A percentile compares a stretch with the other conserved stretches of the same genome.
Evolutionary conservation across 2,113 vertebrate species (phyloP).

Genomic region (Rhabdomys dilectus): DNA sequence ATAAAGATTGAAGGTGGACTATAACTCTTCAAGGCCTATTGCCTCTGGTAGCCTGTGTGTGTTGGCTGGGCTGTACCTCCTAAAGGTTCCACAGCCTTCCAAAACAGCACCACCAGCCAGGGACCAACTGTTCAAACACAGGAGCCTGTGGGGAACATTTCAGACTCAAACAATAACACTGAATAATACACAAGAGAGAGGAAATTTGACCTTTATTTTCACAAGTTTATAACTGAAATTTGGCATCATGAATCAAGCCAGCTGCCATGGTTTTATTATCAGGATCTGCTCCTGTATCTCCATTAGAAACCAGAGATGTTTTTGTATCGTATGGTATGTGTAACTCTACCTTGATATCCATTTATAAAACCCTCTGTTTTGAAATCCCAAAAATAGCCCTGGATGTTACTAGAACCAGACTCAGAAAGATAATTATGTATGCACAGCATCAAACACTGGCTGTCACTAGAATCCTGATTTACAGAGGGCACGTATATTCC

Average conservation of each 20-base stretch:
- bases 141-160: background rate
- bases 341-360: background rate
- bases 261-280: background rate
- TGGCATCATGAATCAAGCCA: background rate
- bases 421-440: no score
- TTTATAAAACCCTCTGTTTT: background rate
- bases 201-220: conserved; percentile 36
- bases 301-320: background rate
- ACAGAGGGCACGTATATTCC: background rate
- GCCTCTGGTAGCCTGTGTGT: background rate
- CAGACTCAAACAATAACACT: conserved; percentile 10
- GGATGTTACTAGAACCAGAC: no score
- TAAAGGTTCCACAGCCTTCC: background rate
- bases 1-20: background rate
- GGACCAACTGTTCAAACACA: conserved; percentile 34
- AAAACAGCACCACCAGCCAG: background rate
- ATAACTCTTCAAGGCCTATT: background rate
- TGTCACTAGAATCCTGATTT: background rate
- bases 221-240: conserved; percentile 8
- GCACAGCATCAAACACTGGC: no score
- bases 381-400: background rate
- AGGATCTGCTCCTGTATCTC: background rate
- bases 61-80: background rate
- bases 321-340: background rate
- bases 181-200: background rate